Conservation (phyloP, 1,140 invertebrate species). For the Trialeurodes vaporariorum region DNA sequence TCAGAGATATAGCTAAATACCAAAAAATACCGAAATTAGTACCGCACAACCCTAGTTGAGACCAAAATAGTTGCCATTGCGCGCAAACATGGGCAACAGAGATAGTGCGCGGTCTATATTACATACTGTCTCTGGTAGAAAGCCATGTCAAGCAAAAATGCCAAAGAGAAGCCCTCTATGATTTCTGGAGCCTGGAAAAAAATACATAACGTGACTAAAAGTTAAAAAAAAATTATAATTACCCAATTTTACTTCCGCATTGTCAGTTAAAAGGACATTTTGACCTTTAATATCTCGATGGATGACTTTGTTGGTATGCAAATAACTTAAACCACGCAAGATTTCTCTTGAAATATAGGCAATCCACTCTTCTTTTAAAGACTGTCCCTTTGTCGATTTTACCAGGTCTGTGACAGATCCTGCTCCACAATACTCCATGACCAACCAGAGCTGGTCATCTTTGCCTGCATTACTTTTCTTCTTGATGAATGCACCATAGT, state of each 20-base stretch:
- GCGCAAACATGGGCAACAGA: too few species aligned
- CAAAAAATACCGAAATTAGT: too few species aligned
- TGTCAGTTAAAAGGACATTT: constrained; percentile 98
- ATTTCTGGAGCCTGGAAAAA: neutral
- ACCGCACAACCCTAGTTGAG: too few species aligned
- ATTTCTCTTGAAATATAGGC: constrained; percentile 98
- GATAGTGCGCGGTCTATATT: too few species aligned
- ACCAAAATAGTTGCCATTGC: too few species aligned
- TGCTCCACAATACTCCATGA: constrained; percentile 99
- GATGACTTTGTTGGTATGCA: constrained; percentile 98
- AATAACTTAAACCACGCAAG: constrained; percentile 87
- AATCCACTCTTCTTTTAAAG: constrained; percentile 99
- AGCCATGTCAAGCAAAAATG: too few species aligned
- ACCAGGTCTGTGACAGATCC: constrained; percentile 97
- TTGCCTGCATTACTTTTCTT: constrained; percentile 90
- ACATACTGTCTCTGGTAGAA: too few species aligned
- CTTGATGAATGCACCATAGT: constrained; percentile 99
- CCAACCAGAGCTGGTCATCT: constrained; percentile 98
- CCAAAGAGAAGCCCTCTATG: neutral
- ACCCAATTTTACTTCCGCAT: constrained; percentile 97
- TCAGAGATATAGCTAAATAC: too few species aligned
- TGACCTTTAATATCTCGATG: constrained; percentile 99
- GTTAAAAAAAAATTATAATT: too few species aligned
- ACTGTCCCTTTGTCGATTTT: constrained; percentile 96
- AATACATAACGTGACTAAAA: too few species aligned